Evolutionary conservation across 2,113 vertebrate species (phyloP).

Genomic region (Noctilio leporinus): DNA sequence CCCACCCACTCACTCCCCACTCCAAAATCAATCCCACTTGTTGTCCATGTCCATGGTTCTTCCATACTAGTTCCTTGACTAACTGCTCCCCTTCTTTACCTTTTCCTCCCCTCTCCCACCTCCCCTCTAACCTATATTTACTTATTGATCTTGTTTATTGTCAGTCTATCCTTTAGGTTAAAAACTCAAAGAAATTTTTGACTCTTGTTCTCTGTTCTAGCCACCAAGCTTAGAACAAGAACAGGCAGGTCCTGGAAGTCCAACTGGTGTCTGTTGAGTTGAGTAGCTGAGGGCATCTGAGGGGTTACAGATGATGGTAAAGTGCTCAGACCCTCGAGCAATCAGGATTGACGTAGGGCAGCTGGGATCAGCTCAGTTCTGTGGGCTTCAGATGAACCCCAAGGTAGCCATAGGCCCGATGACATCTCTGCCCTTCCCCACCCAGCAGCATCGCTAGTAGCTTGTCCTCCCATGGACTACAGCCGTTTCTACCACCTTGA

Average conservation of each 20-base stretch:
- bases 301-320: neutral
- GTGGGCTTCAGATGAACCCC: neutral
- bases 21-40: too few species aligned
- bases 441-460: neutral
- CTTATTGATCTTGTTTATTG: neutral
- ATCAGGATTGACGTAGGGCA: neutral
- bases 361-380: neutral
- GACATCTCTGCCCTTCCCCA: neutral
- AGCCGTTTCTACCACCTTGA: neutral
- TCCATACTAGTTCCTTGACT: too few species aligned
- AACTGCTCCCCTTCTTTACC: too few species aligned
- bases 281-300: neutral
- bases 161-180: neutral
- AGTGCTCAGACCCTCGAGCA: neutral
- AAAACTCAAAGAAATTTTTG: neutral
- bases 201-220: neutral
- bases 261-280: neutral
- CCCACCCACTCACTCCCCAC: too few species aligned
- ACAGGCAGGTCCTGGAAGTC: neutral
- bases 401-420: accelerated
- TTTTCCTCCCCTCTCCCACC: too few species aligned
- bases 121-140: too few species aligned
- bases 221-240: neutral
- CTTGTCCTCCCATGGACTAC: too few species aligned
- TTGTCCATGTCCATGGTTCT: too few species aligned